Conservation (phyloP, 2,888 invertebrate genomes). For the Heliconius aoede region DNA sequence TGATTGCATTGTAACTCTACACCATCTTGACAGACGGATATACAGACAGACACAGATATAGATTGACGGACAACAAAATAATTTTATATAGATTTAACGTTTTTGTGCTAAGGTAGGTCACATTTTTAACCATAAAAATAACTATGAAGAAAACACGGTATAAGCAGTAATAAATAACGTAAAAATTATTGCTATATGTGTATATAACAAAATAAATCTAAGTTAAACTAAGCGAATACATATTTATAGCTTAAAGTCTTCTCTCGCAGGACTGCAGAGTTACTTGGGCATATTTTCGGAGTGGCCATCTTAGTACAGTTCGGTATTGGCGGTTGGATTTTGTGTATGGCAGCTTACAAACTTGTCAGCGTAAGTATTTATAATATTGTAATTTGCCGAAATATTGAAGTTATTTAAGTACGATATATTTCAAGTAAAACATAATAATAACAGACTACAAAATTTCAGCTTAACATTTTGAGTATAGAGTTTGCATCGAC, state of each 20-base stretch:
- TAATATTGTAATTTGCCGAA: neutral
- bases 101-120: too few relatives aligned
- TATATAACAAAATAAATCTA: too few relatives aligned
- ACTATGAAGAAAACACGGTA: too few relatives aligned
- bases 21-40: too few relatives aligned
- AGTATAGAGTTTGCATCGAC: slow-evolving; percentile 80
- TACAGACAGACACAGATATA: too few relatives aligned
- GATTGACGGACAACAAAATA: too few relatives aligned
- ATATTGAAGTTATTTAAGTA: neutral
- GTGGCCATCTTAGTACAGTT: slow-evolving; percentile 71
- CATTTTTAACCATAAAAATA: too few relatives aligned
- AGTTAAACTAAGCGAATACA: neutral
- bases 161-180: too few relatives aligned
- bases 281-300: slow-evolving; percentile 69
- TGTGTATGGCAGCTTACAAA: slow-evolving; percentile 78
- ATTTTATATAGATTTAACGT: too few relatives aligned
- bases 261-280: slow-evolving; percentile 56
- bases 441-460: neutral
- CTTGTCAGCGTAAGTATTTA: slow-evolving; percentile 66
- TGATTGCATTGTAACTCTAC: too few relatives aligned
- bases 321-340: slow-evolving; percentile 74
- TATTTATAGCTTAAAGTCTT: neutral
- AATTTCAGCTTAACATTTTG: slow-evolving; percentile 60
- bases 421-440: neutral
- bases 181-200: neutral